These are phyloP conservation scores for Drosophila robusta DNA, from an alignment of 2,888 invertebrate genomes.

Conservation along the genomic window DNA sequence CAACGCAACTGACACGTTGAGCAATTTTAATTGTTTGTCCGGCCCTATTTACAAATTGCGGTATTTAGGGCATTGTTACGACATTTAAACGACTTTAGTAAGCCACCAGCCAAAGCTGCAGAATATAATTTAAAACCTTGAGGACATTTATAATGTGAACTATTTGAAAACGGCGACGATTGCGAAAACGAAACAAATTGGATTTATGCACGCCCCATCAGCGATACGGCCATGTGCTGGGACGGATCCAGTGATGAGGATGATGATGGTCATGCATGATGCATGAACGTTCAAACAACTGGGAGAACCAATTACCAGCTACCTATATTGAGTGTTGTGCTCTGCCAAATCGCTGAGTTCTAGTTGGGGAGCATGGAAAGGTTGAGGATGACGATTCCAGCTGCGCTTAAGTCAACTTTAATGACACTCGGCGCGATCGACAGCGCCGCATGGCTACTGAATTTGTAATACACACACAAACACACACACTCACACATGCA, in stretches of 20 bases:
- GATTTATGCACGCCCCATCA: constrained; percentile 75
- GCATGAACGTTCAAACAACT: constrained; percentile 62
- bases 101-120: too few species aligned
- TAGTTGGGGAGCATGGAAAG: constrained; percentile 15
- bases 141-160: constrained; percentile 3
- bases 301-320: constrained; percentile 38
- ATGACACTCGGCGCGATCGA: constrained; percentile 77
- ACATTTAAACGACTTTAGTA: too few species aligned
- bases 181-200: constrained; percentile 74
- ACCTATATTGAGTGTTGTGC: constrained; percentile 46
- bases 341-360: constrained; percentile 44
- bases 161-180: constrained; percentile 43
- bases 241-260: constrained; percentile 5
- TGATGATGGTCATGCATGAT: constrained; percentile 64
- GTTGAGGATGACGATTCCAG: constrained; percentile 60
- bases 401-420: constrained; percentile 77
- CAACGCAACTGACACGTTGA: too few species aligned
- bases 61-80: too few species aligned
- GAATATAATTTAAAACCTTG: too few species aligned
- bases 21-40: too few species aligned
- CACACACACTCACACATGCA: constrained; percentile 2
- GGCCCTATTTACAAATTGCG: too few species aligned
- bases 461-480: constrained; percentile 42
- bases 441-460: constrained; percentile 73
- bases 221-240: constrained; percentile 23